Evolutionary conservation across 2,113 vertebrate genomes (phyloP).

Genomic region (Mobula birostris): DNA sequence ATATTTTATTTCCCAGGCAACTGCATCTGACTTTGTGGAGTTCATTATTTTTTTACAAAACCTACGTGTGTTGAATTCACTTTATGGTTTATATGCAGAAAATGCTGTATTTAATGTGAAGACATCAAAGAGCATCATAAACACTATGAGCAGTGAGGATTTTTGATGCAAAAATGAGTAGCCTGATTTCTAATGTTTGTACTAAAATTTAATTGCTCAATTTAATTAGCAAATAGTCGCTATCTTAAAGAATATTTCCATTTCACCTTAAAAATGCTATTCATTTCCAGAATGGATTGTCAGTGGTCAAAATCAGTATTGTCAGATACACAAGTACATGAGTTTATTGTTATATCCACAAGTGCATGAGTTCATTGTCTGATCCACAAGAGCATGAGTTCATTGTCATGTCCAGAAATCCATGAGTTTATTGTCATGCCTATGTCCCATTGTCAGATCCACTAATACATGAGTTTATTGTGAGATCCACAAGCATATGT

Average conservation of each 20-base stretch:
- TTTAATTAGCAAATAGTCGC: conserved; percentile 23
- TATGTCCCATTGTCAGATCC: too few species aligned
- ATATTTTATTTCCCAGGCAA: too few species aligned
- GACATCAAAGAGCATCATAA: background rate
- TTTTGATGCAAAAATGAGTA: background rate
- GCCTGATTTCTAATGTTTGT: conserved; percentile 6
- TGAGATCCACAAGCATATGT: too few species aligned
- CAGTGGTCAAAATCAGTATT: too few species aligned
- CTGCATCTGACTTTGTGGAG: background rate
- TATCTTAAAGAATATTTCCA: conserved; percentile 27
- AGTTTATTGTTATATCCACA: too few species aligned
- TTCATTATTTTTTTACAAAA: background rate
- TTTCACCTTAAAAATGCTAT: background rate
- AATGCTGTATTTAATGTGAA: background rate
- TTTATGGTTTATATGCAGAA: background rate
- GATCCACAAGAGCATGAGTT: too few species aligned
- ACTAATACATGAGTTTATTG: too few species aligned
- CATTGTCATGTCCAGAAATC: too few species aligned
- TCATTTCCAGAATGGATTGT: background rate
- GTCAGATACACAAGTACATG: too few species aligned
- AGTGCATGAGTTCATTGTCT: too few species aligned
- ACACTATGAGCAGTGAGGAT: too few species aligned
- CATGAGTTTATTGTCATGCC: too few species aligned
- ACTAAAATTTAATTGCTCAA: background rate
- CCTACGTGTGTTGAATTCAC: background rate